phyloP scores from a whole-genome alignment of 2,888 invertebrate genomes.

The Coecobrya sp. region DNA sequence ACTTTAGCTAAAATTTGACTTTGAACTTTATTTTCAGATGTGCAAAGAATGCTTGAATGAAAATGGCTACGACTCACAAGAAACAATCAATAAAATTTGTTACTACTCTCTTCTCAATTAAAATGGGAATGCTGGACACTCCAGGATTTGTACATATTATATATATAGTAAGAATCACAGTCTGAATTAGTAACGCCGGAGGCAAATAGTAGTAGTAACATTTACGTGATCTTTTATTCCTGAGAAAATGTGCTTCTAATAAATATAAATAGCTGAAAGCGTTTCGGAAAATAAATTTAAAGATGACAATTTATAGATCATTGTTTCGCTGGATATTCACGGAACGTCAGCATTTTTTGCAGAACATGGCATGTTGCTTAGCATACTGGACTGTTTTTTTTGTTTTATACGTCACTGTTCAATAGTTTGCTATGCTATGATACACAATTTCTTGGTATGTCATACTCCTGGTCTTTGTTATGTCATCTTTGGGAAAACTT shows the following conservation, averaged over 20 bases:
- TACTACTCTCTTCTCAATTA: neutral
- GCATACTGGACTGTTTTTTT: too few species aligned
- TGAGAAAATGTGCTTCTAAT: neutral
- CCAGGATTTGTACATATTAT: neutral
- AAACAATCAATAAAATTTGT: neutral
- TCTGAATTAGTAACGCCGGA: neutral
- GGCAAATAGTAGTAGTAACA: neutral
- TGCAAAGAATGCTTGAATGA: neutral
- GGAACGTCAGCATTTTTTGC: neutral
- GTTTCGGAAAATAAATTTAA: neutral
- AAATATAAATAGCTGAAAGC: neutral
- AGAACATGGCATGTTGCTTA: too few species aligned
- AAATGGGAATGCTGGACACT: neutral
- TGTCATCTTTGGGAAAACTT: neutral
- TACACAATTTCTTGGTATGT: conserved; percentile 5
- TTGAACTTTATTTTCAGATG: neutral
- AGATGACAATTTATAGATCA: neutral
- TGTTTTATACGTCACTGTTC: neutral
- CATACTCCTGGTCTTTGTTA: neutral
- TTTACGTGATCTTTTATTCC: neutral
- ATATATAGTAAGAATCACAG: neutral
- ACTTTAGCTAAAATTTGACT: neutral
- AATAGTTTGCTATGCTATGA: neutral
- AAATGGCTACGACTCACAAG: neutral
- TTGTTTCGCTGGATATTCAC: neutral